Evolutionary conservation across 2,888 invertebrate species (phyloP), one percentile per base, ranked within the genome.

Genomic region (Oxyteleia sp.): DNA sequence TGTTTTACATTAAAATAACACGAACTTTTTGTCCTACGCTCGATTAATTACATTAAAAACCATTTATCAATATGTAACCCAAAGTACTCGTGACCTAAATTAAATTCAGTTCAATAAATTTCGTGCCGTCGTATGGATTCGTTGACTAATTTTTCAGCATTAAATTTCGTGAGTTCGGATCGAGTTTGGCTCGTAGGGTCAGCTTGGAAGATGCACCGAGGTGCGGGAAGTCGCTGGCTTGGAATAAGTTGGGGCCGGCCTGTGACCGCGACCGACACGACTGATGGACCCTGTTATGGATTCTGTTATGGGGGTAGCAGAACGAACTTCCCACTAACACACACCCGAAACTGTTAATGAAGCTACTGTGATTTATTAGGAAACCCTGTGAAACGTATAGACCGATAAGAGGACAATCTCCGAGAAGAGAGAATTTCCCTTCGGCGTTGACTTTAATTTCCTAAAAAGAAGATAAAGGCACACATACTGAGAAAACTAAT

Each of bases 231-330:
- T 57, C 57, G 57, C 41, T 57, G 57, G 35, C 57, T 20, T n/a
- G 57, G 41, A 38, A 57, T 57, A 38, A 57, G 57, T 41, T 41
- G 13, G 23, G 20, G 35, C n/a, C 41, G 41, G 57, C 35, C 13
- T 35, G 57, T 41, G 57, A 32, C 57, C 57, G 41, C 26, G 29
- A 7, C 11, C 26, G 59, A 61, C 59, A 61, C 43, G 59, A 61
- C 59, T 61, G 59, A 61, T 61, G 61, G 45, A n/a, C n/a, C n/a
- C n/a, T n/a, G n/a, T n/a, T n/a, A n/a, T 45, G 3, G 16, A 29
- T 41, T 11, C 43, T 45, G 29, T 49, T 23, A 45, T 61, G 45
- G 16, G 59, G 45, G 29, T 61, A 61, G 16, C 23, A 61, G 10
- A 8, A 29, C 43, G 38, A 45, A 11, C 10, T 23, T 11, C 15